Percentiles rank a stretch among this genome's conserved stretches.
Evolutionary conservation across 2,797 vertebrate species (phyloP).

Genomic region (Molothrus ater): DNA sequence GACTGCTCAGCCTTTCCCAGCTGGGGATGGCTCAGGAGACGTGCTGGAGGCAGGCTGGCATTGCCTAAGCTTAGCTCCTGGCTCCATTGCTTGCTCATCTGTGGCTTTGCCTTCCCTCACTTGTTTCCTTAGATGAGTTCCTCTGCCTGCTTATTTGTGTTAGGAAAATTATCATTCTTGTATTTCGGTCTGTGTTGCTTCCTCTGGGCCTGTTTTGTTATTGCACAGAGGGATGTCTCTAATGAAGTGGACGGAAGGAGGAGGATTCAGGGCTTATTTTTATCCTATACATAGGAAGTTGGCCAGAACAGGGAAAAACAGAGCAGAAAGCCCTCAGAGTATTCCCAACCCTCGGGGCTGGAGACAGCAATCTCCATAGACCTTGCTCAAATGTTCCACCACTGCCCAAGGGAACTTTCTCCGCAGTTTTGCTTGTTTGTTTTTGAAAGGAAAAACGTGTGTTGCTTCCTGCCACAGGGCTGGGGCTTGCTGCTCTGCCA

Average conservation of each 20-base stretch:
- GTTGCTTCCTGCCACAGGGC: constrained; percentile 73
- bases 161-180: constrained; percentile 69
- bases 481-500: constrained; percentile 65
- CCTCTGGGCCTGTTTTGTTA: constrained; percentile 63
- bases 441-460: constrained; percentile 74
- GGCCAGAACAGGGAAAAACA: constrained; percentile 10
- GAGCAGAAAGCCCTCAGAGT: constrained; percentile 21
- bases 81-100: constrained; percentile 55
- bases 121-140: constrained; percentile 66
- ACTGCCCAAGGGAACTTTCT: constrained; percentile 67
- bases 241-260: constrained; percentile 23
- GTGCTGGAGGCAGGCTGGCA: neutral
- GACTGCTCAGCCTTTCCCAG: neutral
- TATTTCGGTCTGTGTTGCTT: constrained; percentile 74
- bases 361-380: constrained; percentile 40
- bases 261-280: constrained; percentile 46
- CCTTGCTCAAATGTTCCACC: constrained; percentile 59
- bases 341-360: neutral
- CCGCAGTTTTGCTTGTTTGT: constrained; percentile 74
- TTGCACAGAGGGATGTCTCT: constrained; percentile 61
- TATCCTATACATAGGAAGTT: constrained; percentile 56
- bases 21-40: neutral
- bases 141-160: constrained; percentile 75
- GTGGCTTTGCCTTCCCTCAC: constrained; percentile 73
- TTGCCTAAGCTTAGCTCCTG: constrained; percentile 14